These are phyloP conservation scores for Bucorvus abyssinicus DNA, from an alignment of 2,797 vertebrate species.

Conservation along the genomic window DNA sequence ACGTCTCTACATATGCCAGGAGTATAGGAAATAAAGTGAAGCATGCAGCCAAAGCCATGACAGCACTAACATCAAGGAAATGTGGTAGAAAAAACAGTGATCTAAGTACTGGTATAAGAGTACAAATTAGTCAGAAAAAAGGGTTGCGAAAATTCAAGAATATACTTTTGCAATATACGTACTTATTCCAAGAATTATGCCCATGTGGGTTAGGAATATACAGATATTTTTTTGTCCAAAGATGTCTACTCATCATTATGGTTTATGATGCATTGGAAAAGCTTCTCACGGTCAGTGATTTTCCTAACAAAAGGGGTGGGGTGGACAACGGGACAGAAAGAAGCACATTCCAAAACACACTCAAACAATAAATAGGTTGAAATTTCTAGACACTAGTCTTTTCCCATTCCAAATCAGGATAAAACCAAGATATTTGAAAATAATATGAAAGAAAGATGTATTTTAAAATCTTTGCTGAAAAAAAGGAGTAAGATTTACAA, in stretches of 20 bases:
- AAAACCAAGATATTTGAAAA: not conserved
- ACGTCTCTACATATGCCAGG: not conserved
- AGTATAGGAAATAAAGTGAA: not conserved
- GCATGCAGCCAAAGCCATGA: not conserved
- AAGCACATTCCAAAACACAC: not conserved
- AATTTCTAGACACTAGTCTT: not conserved
- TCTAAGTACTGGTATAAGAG: not conserved
- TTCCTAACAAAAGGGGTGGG: not conserved
- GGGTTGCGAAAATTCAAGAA: not conserved
- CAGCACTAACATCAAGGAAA: not conserved
- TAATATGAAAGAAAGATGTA: not conserved
- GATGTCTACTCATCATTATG: not conserved
- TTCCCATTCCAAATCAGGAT: not conserved
- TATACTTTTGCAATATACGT: not conserved
- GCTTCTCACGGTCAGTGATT: not conserved
- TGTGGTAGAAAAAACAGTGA: not conserved
- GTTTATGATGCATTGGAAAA: not conserved
- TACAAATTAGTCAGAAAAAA: not conserved
- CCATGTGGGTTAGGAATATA: not conserved
- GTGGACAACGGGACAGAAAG: rapidly evolving
- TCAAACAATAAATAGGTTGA: not conserved
- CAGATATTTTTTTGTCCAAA: not conserved
- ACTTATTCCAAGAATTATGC: not conserved
- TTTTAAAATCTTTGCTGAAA: not conserved
- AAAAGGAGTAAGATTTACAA: not conserved